A percentile compares a stretch with the other conserved stretches of the same genome.
Evolutionary conservation across 2,888 invertebrate species (phyloP).

Genomic region (Melolontha melolontha): DNA sequence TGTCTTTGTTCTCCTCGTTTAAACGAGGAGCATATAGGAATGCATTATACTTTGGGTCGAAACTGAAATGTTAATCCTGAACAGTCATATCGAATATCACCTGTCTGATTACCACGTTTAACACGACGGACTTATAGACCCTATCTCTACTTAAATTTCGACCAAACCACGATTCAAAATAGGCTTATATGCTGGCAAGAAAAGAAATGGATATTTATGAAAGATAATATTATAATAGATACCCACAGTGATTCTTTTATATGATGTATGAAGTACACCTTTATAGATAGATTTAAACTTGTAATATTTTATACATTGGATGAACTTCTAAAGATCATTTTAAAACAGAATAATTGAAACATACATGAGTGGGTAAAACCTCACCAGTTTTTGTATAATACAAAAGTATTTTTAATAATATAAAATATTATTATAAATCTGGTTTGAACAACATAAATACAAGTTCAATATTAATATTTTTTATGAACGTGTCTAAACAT

Average conservation of each 20-base stretch:
- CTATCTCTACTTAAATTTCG: constrained; percentile 3
- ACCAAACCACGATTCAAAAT: not conserved
- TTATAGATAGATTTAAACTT: no score
- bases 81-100: constrained; percentile 36
- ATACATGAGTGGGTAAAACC: no score
- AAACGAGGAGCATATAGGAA: constrained; percentile 4
- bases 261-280: no score
- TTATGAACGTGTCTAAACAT: no score
- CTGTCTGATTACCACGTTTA: constrained; percentile 36
- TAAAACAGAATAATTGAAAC: no score
- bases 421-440: no score
- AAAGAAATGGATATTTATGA: not conserved
- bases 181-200: constrained; percentile 8
- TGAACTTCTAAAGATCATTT: no score
- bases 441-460: no score
- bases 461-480: no score
- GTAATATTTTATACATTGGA: no score
- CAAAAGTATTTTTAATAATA: no score
- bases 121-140: constrained; percentile 13
- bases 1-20: not conserved
- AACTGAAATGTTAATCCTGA: constrained; percentile 36
- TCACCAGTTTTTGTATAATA: no score
- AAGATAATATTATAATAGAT: not conserved
- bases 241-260: not conserved
- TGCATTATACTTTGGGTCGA: constrained; percentile 12